Evolutionary conservation across 2,113 vertebrate genomes (phyloP), one percentile per base, ranked within the genome.

Genomic region (Hypomesus transpacificus): DNA sequence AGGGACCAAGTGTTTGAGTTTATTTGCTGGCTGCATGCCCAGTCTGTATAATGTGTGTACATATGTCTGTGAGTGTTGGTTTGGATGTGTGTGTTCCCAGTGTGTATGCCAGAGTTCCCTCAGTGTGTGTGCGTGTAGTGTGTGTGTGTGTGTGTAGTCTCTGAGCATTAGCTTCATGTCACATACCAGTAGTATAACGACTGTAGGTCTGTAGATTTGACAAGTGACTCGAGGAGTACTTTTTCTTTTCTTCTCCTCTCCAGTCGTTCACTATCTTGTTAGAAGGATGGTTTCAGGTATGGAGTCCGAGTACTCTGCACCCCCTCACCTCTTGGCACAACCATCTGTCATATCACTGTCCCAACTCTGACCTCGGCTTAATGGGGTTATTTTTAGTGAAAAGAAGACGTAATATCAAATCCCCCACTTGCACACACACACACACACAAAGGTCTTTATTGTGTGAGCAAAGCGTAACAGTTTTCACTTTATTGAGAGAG

Each of bases 291-390:
- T 11, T 11, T 46, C 39, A 46, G 39, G 39, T 46, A 13, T 1
- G 7, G 39, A 1, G 39, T 34, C 31, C 7, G 31, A 34, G 31
- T 1, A 34, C 4, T 3, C 31, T 34, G 39, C 39, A 8, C 39
- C 89, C 89, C 90, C 87, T 89, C 91, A 88, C 90, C 87, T 46
- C 39, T 2, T 80, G 85, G 14, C 80, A 69, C 87, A 85, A 87
- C 83, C 89, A 85, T 89, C 90, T 89, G 88, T 90, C 88, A 84
- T 8, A 6, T 80, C 87, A 59, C 82, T 87, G 86, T 70, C 76
- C 86, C 81, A 88, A 88, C 88, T 81, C 85, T 91, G 89, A 87
- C 89, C 91, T 90, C 85, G 90, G 91, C 87, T 93, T 92, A 93
- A 94, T 92, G 91, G 88, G 90, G 89, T 82, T 89, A 84, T 91